Percentiles rank a stretch among this genome's conserved stretches.
Conservation (phyloP, 1,140 invertebrate genomes). For the Homalodisca vitripennis region DNA sequence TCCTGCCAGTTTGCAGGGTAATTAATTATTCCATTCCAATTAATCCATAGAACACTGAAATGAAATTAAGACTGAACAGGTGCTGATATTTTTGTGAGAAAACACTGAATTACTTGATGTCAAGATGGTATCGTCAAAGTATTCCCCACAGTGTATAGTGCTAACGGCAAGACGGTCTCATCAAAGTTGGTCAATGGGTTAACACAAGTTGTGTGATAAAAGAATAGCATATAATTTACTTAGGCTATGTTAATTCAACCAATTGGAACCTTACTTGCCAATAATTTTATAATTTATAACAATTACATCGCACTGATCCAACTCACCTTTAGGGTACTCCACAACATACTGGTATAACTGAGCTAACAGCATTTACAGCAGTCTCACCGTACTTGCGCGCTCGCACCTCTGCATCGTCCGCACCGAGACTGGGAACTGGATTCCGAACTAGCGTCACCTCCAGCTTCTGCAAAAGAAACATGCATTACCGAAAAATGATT, state of each 20-base stretch:
- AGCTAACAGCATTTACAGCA: slow-evolving; percentile 60
- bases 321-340: slow-evolving; percentile 55
- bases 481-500: no score
- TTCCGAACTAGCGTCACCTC: slow-evolving; percentile 14
- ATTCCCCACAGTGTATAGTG: no score
- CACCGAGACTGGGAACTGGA: slow-evolving; percentile 6
- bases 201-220: no score
- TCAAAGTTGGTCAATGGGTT: no score
- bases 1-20: no score
- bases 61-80: background rate
- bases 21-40: no score
- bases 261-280: background rate
- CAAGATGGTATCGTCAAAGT: no score
- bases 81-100: background rate
- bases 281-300: background rate
- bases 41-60: no score
- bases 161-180: no score
- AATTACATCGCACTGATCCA: background rate
- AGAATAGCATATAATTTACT: background rate
- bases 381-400: slow-evolving; percentile 63
- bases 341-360: slow-evolving; percentile 56
- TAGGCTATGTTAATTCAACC: background rate
- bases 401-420: slow-evolving; percentile 53
- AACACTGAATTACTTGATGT: no score
- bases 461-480: background rate